Evolutionary conservation across 2,113 vertebrate genomes (phyloP), one percentile per base, ranked within the genome.

Genomic region (Jaculus jaculus): DNA sequence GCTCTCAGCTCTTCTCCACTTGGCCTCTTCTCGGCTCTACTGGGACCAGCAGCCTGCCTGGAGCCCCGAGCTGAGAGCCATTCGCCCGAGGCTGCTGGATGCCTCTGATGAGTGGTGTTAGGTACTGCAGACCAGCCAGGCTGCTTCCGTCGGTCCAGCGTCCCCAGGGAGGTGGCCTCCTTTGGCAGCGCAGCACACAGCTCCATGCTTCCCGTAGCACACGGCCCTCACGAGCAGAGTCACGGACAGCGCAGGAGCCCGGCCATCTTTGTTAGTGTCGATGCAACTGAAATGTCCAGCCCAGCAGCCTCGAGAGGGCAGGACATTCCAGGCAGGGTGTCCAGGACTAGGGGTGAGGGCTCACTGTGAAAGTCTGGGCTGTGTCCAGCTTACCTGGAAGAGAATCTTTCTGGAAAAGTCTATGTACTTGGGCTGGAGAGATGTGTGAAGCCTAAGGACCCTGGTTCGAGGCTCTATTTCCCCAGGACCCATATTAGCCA

Each of bases 11-110:
- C 24, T 21, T 26, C 34, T 65, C 47, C 26, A 39, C 30, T 84
- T 84, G 81, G 69, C 61, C 93, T 69, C 68, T 42, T 54, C 61
- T 68, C 63, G 26, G 42, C 54, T 71, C 85, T 30, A 0, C 78
- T 17, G 92, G 78, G 82, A 87, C 75, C 88, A 32, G 69, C 92
- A 92, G 69, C 74, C 90, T 75, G 65, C 84, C 83, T 2, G 1
- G 68, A 65, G 78, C 86, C 74, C 15, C 0, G 73, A 73, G 77
- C 92, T 74, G 72, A 86, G 80, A 89, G 10, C 51, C 37, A 24
- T 34, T 66, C 77, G 84, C 87, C 20, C 9, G 65, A 73, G 72
- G 60, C n/a, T 51, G 47, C 87, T 30, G 88, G 69, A 21, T 54
- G 63, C 63, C 0, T 0, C 73, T 54, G 73, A n/a, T 12, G 3